Percentiles rank a stretch among this genome's conserved stretches.
Evolutionary conservation across 2,888 invertebrate genomes (phyloP).

Genomic region (Acanthoscelides obtectus): DNA sequence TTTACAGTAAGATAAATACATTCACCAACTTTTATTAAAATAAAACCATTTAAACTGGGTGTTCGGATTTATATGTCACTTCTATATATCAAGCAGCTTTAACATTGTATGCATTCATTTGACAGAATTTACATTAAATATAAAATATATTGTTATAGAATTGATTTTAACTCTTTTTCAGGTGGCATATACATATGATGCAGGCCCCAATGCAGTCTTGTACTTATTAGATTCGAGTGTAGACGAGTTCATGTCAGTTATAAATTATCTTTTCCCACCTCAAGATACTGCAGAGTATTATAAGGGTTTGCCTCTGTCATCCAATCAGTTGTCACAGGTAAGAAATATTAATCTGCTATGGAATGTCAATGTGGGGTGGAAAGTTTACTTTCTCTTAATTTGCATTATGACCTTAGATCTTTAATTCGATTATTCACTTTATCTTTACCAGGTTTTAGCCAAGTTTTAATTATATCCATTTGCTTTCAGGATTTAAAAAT

Average conservation of each 20-base stretch:
- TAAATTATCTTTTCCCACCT: conserved; percentile 75
- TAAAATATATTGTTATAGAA: background rate
- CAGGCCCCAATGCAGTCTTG: conserved; percentile 94
- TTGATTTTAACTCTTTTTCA: no score
- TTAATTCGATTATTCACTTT: background rate
- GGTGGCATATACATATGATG: conserved; percentile 97
- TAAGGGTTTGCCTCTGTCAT: conserved; percentile 50
- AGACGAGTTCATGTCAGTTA: conserved; percentile 59
- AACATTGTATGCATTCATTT: no score
- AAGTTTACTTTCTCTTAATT: background rate
- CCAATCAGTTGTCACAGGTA: conserved; percentile 16
- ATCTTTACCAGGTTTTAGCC: no score
- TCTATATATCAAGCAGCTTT: background rate
- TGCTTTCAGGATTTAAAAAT: conserved; percentile 27
- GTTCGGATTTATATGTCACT: background rate
- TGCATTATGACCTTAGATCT: background rate
- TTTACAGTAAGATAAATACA: no score
- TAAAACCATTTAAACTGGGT: background rate
- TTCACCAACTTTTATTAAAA: no score
- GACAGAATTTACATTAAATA: no score
- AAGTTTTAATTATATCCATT: background rate
- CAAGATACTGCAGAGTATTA: conserved; percentile 48
- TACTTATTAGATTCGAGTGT: conserved; percentile 76
- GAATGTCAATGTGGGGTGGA: background rate
- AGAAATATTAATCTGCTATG: background rate